Percentiles rank a stretch among this genome's conserved stretches.
Conservation (phyloP, 1,140 invertebrate genomes). For the Eulimnadia texana region DNA sequence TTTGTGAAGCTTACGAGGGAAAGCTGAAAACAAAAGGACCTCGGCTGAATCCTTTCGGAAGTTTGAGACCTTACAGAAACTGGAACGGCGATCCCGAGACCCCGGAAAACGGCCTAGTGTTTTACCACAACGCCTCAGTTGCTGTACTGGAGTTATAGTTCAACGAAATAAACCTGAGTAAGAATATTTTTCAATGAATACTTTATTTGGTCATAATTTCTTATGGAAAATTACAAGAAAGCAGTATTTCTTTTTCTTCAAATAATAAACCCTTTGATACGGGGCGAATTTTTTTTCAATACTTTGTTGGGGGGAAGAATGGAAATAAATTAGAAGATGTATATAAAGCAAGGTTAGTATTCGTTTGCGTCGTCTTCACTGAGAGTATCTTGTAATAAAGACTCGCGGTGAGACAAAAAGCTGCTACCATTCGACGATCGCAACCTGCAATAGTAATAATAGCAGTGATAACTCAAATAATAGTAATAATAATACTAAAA, state of each 20-base stretch:
- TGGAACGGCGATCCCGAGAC: conserved; percentile 1
- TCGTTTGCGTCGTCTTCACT: conserved; percentile 8
- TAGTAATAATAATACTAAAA: too few species aligned
- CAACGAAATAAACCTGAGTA: not conserved
- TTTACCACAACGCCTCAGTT: not conserved
- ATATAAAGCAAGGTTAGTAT: not conserved
- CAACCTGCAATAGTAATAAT: too few species aligned
- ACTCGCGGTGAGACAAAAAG: conserved; percentile 4
- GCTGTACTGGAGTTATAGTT: not conserved
- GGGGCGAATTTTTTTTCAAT: too few species aligned
- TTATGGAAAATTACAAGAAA: too few species aligned
- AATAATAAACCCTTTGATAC: too few species aligned
- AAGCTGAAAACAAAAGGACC: not conserved
- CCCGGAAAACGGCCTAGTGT: not conserved
- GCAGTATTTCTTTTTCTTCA: too few species aligned
- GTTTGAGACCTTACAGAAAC: not conserved
- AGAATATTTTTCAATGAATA: too few species aligned
- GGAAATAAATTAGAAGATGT: not conserved
- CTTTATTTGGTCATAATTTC: too few species aligned
- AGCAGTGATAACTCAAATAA: too few species aligned
- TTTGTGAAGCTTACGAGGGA: not conserved
- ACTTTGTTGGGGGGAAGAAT: too few species aligned
- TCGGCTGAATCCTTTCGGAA: not conserved
- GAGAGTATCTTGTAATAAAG: conserved; percentile 4
- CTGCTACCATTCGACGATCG: conserved; percentile 2